A percentile compares a stretch with the other conserved stretches of the same genome.
phyloP scores from a whole-genome alignment of 2,797 vertebrate genomes.

The Scleropages formosus region DNA sequence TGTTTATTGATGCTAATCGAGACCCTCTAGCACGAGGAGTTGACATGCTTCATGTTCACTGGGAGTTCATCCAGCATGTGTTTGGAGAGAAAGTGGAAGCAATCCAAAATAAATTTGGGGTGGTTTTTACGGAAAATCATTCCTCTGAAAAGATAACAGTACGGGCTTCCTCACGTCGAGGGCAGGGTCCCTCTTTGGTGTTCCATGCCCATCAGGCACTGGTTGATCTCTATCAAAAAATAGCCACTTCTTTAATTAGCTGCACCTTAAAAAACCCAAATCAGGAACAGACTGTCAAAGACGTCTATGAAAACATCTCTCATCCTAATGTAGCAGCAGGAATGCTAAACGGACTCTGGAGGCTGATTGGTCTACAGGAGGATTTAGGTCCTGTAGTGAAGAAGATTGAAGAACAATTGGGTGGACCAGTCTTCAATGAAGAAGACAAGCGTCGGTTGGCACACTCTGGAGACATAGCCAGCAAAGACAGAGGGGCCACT shows the following conservation, averaged over 20 bases:
- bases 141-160: constrained; percentile 34
- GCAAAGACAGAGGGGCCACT: accelerated
- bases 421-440: background rate
- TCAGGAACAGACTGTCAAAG: background rate
- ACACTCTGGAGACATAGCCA: background rate
- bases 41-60: constrained; percentile 38
- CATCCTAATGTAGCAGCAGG: background rate
- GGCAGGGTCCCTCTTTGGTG: constrained; percentile 42
- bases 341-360: background rate
- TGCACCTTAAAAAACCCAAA: constrained; percentile 7
- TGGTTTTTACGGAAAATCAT: constrained; percentile 24
- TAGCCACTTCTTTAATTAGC: background rate
- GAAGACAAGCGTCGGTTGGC: constrained; percentile 31
- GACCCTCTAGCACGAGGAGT: constrained; percentile 44
- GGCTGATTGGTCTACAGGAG: constrained; percentile 27
- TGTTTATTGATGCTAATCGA: constrained; percentile 36
- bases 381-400: constrained; percentile 21
- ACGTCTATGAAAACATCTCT: background rate
- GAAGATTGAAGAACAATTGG: constrained; percentile 9
- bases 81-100: background rate
- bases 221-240: constrained; percentile 58
- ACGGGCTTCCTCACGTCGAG: constrained; percentile 2
- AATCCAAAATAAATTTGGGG: constrained; percentile 53
- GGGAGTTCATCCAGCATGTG: constrained; percentile 34
- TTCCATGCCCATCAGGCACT: constrained; percentile 59